A percentile compares a stretch with the other conserved stretches of the same genome.
These are phyloP conservation scores for Drosophila borealis DNA, from an alignment of 2,888 invertebrate species.

Conservation along the genomic window DNA sequence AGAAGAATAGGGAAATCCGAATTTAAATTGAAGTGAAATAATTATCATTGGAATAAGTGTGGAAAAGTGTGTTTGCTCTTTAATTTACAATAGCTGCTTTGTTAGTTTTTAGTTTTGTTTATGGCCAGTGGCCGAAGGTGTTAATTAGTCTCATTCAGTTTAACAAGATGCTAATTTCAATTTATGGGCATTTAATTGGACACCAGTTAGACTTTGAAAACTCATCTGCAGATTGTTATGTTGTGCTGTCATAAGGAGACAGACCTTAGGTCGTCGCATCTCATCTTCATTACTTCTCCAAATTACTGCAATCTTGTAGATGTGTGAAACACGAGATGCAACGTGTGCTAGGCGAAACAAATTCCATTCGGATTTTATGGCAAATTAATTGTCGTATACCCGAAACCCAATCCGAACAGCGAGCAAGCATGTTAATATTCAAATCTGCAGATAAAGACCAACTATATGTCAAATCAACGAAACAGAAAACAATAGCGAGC, in stretches of 20 bases:
- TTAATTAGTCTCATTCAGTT: conserved; percentile 71
- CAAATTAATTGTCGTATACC: conserved; percentile 37
- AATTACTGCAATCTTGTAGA: conserved; percentile 26
- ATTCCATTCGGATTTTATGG: conserved; percentile 47
- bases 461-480: not conserved
- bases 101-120: conserved; percentile 41
- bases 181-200: conserved; percentile 75
- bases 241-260: conserved; percentile 58
- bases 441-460: conserved; percentile 15
- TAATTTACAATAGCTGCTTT: conserved; percentile 32
- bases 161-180: conserved; percentile 80
- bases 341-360: conserved; percentile 8
- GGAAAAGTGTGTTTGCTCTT: conserved; percentile 17
- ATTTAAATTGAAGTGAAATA: not conserved
- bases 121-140: conserved; percentile 70
- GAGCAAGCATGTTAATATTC: conserved; percentile 14
- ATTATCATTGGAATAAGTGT: conserved; percentile 12
- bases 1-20: not conserved
- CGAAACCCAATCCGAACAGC: conserved; percentile 1
- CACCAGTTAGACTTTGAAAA: conserved; percentile 58
- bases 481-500: not conserved
- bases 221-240: conserved; percentile 12
- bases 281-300: conserved; percentile 18
- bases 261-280: conserved; percentile 38
- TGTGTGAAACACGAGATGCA: conserved; percentile 21